Evolutionary conservation across 2,113 vertebrate genomes (phyloP).

Genomic region (Sylvietta virens): DNA sequence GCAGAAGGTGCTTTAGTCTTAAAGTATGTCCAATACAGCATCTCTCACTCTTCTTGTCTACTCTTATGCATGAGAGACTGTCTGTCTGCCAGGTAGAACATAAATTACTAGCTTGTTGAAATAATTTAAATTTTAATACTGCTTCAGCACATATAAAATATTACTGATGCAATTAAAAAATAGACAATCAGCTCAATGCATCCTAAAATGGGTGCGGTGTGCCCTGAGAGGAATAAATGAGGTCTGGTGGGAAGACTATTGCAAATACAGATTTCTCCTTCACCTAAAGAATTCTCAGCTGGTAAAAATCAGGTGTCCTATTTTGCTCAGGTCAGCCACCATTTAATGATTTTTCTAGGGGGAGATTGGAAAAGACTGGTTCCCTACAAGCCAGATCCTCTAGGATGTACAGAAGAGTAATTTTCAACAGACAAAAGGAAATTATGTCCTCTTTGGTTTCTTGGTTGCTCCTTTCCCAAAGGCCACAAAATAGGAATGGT

Average conservation of each 20-base stretch:
- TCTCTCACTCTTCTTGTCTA: neutral
- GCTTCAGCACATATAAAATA: constrained; percentile 62
- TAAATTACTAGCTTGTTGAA: constrained; percentile 32
- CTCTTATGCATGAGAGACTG: neutral
- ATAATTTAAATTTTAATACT: constrained; percentile 58
- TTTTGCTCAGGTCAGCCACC: neutral
- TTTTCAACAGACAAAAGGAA: neutral
- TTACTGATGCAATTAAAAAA: constrained; percentile 65
- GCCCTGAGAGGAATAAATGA: neutral
- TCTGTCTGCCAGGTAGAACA: constrained; percentile 39
- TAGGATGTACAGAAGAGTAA: neutral
- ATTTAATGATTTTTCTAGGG: neutral
- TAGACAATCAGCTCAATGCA: constrained; percentile 20
- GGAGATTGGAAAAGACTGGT: neutral
- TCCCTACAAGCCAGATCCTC: neutral
- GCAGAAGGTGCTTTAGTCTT: constrained; percentile 18
- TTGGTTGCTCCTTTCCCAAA: neutral
- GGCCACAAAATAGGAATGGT: neutral
- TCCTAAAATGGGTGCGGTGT: neutral
- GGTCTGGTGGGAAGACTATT: neutral
- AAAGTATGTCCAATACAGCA: neutral
- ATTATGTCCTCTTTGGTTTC: neutral
- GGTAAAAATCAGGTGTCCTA: neutral
- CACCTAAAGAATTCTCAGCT: neutral
- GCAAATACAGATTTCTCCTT: neutral